phyloP scores from a whole-genome alignment of 2,888 invertebrate genomes.

The Sinopyrophorus schimmeli region DNA sequence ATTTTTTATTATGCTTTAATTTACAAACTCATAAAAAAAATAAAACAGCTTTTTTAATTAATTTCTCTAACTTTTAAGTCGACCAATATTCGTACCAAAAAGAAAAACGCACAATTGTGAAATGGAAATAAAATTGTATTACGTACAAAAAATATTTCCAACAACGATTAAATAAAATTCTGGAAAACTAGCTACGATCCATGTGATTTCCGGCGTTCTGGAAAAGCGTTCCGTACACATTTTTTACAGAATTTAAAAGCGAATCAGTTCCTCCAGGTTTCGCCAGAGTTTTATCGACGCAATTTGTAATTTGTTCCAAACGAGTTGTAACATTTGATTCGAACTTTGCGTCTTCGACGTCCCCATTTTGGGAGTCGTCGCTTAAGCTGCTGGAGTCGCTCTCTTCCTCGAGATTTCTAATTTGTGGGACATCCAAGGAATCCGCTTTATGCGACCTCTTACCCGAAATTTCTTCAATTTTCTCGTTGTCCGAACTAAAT shows the following conservation, averaged over 20 bases:
- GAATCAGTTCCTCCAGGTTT: slow-evolving; percentile 9
- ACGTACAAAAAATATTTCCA: too few species aligned
- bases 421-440: neutral
- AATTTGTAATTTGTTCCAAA: slow-evolving; percentile 5
- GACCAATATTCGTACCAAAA: too few species aligned
- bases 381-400: neutral
- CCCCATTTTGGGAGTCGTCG: neutral
- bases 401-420: neutral
- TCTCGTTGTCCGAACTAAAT: neutral
- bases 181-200: too few species aligned
- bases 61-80: too few species aligned
- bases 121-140: too few species aligned
- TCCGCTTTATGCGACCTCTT: neutral
- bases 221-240: slow-evolving; percentile 13
- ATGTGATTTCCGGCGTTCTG: too few species aligned
- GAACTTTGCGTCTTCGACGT: neutral
- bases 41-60: too few species aligned
- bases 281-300: slow-evolving; percentile 7
- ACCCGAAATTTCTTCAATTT: too few species aligned
- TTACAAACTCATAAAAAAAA: too few species aligned
- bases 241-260: slow-evolving; percentile 3
- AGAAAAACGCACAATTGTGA: too few species aligned
- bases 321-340: neutral
- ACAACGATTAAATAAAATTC: too few species aligned
- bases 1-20: too few species aligned